These are phyloP conservation scores for Azorinus chamasolen DNA, from an alignment of 2,888 invertebrate genomes.

Conservation along the genomic window DNA sequence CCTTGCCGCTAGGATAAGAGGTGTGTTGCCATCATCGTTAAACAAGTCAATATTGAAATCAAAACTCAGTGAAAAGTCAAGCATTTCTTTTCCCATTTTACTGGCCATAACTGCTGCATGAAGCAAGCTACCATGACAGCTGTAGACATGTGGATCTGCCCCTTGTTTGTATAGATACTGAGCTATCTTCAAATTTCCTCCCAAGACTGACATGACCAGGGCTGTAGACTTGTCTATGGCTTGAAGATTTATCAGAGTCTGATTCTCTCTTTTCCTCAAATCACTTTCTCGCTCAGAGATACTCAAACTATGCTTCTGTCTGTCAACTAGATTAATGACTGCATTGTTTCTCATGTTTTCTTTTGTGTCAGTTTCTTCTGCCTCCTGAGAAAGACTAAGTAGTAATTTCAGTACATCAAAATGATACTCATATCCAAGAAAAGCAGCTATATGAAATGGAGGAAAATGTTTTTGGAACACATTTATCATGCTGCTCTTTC, in stretches of 20 bases:
- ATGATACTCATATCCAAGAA: conserved; percentile 54
- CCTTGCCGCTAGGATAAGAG: conserved; percentile 66
- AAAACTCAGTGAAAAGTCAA: conserved; percentile 60
- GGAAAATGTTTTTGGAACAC: conserved; percentile 65
- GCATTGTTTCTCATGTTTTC: not conserved
- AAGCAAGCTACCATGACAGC: conserved; percentile 66
- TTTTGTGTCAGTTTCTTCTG: not conserved
- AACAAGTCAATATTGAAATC: conserved; percentile 62
- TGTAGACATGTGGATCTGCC: conserved; percentile 59
- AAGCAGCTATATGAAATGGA: conserved; percentile 66
- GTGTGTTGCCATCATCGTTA: conserved; percentile 71
- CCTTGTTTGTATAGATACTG: conserved; percentile 61
- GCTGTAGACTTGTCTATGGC: conserved; percentile 65
- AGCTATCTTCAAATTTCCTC: conserved; percentile 60
- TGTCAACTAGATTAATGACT: not conserved
- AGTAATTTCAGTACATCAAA: conserved; percentile 36
- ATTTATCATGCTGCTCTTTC: conserved; percentile 59
- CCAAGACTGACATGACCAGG: conserved; percentile 68
- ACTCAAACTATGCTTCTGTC: conserved; percentile 28
- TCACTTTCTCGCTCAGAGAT: conserved; percentile 41
- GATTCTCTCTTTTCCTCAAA: conserved; percentile 32
- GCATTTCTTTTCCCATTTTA: conserved; percentile 43
- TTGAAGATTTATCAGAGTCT: conserved; percentile 49
- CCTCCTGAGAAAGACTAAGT: conserved; percentile 25
- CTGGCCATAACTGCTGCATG: conserved; percentile 70